Base-by-base conservation (phyloP, 2,888 invertebrate species). In the Teleogryllus oceanicus region DNA sequence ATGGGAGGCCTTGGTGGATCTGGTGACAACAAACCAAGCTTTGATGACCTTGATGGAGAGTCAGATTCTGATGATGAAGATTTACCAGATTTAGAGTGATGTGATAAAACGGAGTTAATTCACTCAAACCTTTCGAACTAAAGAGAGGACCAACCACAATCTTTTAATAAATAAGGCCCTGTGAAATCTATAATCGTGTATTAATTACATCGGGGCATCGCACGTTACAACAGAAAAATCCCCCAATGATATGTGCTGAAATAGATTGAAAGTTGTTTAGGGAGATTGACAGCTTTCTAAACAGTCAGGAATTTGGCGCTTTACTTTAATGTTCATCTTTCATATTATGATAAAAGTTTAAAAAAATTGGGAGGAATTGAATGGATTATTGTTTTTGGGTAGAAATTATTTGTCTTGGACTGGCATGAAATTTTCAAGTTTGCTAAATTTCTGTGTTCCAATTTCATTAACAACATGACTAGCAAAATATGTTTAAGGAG, bases 41-140 rank as follows among this genome's bases (percentile, higher is more conserved):
- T 95, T 84, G 94, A 94, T 85, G 94, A 94, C 86, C 87, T 94
- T 84, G 92, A 92, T 83, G 91, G 90, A 83, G 82, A 87, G 78
- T 90, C 90, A 78, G 95, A 94, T 85, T 94, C 92, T 2, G 95
- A 96, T 86, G 95, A 96, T 85, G 94, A 93, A 85, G 92, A 92
- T 84, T 88, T 94, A 87, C 94, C 94, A 37, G 93, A 93, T 87
- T 89, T 94, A 86, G 93, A 93, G 88, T 93, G 88, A 89, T 85
- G 77, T 62, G 51, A 37, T 76, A 37, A 79, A 77, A 49, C 12
- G 5, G 49, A 49, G n/a, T 49, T 77, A 18, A 37, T 37, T 77
- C n/a, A 77, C 50, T 77, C 77, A 20, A 37, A n/a, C 49, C 10
- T 18, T 49, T 20, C 37, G 49, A 49, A 49, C 49, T 37, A 37